A percentile compares a stretch with the other conserved stretches of the same genome.
Evolutionary conservation across 2,113 vertebrate genomes (phyloP).

Genomic region (Tyrannus savana): DNA sequence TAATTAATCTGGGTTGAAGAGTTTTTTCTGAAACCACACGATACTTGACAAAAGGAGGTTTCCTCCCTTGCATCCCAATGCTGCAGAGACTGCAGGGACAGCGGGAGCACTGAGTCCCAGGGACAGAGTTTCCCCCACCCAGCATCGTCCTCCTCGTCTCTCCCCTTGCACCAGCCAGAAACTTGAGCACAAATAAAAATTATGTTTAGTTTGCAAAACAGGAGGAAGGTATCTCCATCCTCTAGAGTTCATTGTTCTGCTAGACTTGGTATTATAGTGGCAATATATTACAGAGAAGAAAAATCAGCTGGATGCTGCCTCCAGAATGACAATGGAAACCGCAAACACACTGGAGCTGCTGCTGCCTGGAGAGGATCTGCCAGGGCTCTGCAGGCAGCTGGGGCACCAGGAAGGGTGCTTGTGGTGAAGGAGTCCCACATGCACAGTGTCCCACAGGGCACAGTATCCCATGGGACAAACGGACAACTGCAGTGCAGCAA

Average conservation of each 20-base stretch:
- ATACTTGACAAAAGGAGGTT: not conserved
- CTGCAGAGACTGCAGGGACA: not conserved
- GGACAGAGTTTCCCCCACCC: not conserved
- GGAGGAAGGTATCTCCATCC: conserved; percentile 55
- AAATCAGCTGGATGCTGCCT: conserved; percentile 39
- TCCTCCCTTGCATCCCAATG: not conserved
- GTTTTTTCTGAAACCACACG: not conserved
- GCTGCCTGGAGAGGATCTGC: not conserved
- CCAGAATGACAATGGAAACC: conserved; percentile 24
- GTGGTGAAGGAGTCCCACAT: fast-evolving
- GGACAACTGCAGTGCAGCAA: not conserved
- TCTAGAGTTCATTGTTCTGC: conserved; percentile 68
- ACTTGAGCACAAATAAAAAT: conserved; percentile 50
- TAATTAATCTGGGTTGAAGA: conserved; percentile 57
- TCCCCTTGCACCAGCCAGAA: not conserved
- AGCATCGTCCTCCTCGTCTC: fast-evolving
- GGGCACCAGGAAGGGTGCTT: not conserved
- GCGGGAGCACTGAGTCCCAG: fast-evolving
- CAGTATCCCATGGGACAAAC: not conserved
- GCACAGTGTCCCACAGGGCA: fast-evolving
- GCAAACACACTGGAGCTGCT: not conserved
- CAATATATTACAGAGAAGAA: conserved; percentile 46
- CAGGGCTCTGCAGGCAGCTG: not conserved
- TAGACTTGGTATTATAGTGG: conserved; percentile 55
- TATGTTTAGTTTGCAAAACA: conserved; percentile 67